Evolutionary conservation across 1,140 invertebrate genomes (phyloP).

Genomic region (Cydia splendana): DNA sequence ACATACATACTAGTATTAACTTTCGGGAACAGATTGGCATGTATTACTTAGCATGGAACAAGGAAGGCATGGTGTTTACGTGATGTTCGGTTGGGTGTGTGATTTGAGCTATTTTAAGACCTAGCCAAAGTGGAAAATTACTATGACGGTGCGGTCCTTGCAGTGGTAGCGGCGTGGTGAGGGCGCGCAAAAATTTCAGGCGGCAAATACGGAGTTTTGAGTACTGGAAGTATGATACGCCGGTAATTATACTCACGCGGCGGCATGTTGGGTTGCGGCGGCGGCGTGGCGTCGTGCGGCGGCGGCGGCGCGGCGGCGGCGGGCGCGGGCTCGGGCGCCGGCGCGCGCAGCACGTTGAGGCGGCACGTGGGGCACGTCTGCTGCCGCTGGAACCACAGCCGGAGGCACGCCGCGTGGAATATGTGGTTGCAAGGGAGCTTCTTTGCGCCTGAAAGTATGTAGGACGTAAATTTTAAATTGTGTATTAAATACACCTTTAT

Average conservation of each 20-base stretch:
- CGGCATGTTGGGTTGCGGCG: constrained; percentile 81
- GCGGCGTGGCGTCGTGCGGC: constrained; percentile 53
- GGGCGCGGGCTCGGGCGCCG: constrained; percentile 56
- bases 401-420: constrained; percentile 98
- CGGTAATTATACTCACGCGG: constrained; percentile 43
- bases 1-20: too few relatives aligned
- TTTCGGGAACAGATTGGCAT: too few relatives aligned
- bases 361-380: constrained; percentile 99
- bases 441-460: constrained; percentile 87
- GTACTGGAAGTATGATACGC: too few relatives aligned
- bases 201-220: too few relatives aligned
- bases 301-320: constrained; percentile 59
- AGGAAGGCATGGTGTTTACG: too few relatives aligned
- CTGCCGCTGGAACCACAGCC: constrained; percentile 99
- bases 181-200: too few relatives aligned
- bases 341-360: constrained; percentile 93
- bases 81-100: too few relatives aligned
- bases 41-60: too few relatives aligned
- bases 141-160: too few relatives aligned
- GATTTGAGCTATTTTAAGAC: too few relatives aligned
- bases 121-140: too few relatives aligned
- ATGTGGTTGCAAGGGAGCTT: constrained; percentile 99
- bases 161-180: too few relatives aligned
- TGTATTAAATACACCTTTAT: neutral
- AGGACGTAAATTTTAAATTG: neutral